A percentile compares a stretch with the other conserved stretches of the same genome.
phyloP scores from a whole-genome alignment of 2,888 invertebrate species.

The Ceramica pisi region DNA sequence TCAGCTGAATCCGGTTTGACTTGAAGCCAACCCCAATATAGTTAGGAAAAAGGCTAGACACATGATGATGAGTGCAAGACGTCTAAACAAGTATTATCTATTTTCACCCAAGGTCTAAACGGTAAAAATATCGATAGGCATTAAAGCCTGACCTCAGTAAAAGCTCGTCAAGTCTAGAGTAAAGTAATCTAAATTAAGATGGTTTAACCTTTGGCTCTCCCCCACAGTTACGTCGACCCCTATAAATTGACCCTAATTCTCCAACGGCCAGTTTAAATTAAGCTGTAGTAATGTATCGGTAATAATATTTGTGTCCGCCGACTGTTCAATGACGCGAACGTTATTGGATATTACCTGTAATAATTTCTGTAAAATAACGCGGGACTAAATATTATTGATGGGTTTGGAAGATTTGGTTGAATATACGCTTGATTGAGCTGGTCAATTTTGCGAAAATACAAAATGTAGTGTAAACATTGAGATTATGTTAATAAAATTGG shows the following conservation, averaged over 20 bases:
- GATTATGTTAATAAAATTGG: conserved; percentile 8
- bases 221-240: conserved; percentile 73
- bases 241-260: conserved; percentile 81
- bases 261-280: conserved; percentile 67
- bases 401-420: conserved; percentile 27
- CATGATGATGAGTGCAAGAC: too few relatives aligned
- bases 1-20: too few relatives aligned
- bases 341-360: conserved; percentile 37
- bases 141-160: conserved; percentile 15
- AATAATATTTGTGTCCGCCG: conserved; percentile 48
- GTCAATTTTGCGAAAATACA: conserved; percentile 39
- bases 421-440: conserved; percentile 11
- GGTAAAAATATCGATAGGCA: conserved; percentile 23
- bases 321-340: conserved; percentile 36
- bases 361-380: conserved; percentile 33
- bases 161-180: conserved; percentile 32
- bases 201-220: conserved; percentile 77
- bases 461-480: conserved; percentile 41
- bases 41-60: too few relatives aligned
- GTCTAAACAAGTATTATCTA: conserved; percentile 13
- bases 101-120: background rate
- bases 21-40: too few relatives aligned
- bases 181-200: conserved; percentile 70
- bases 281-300: conserved; percentile 68
- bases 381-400: conserved; percentile 32